A percentile compares a stretch with the other conserved stretches of the same genome.
Evolutionary conservation across 92 coral and sea anemone species (phyloP).

Genomic region (Parazoanthus darwini): DNA sequence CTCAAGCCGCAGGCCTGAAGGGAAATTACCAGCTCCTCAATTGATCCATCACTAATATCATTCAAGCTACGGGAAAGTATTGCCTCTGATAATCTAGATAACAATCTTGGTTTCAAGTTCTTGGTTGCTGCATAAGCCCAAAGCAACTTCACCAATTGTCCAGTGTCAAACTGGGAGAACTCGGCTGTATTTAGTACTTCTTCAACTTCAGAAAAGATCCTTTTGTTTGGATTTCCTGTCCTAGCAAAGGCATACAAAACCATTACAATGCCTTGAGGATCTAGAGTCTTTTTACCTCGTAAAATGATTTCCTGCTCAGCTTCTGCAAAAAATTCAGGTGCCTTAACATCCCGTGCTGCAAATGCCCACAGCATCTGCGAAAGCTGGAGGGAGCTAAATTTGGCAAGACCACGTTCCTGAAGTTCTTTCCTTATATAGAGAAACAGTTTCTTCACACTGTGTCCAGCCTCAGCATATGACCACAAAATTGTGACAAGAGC

Average conservation of each 20-base stretch:
- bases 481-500: conserved; percentile 65
- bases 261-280: conserved; percentile 64
- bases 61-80: conserved; percentile 56
- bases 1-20: conserved; percentile 52
- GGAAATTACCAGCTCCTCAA: conserved; percentile 68
- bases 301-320: conserved; percentile 57
- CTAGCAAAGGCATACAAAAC: conserved; percentile 71
- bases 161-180: conserved; percentile 50
- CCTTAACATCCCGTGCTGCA: conserved; percentile 63
- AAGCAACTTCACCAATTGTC: conserved; percentile 58
- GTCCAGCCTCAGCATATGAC: conserved; percentile 72
- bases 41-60: conserved; percentile 42
- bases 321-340: conserved; percentile 75
- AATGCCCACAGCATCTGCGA: conserved; percentile 78
- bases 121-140: conserved; percentile 73
- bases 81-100: conserved; percentile 49
- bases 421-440: conserved; percentile 64
- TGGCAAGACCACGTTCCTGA: conserved; percentile 48
- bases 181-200: conserved; percentile 36
- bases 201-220: conserved; percentile 60
- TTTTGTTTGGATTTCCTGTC: conserved; percentile 60
- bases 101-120: conserved; percentile 46
- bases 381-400: conserved; percentile 58
- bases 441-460: conserved; percentile 67
- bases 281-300: conserved; percentile 47